A percentile compares a stretch with the other conserved stretches of the same genome.
These are phyloP conservation scores for Bembecia ichneumoniformis DNA, from an alignment of 2,888 invertebrate genomes.

Conservation along the genomic window DNA sequence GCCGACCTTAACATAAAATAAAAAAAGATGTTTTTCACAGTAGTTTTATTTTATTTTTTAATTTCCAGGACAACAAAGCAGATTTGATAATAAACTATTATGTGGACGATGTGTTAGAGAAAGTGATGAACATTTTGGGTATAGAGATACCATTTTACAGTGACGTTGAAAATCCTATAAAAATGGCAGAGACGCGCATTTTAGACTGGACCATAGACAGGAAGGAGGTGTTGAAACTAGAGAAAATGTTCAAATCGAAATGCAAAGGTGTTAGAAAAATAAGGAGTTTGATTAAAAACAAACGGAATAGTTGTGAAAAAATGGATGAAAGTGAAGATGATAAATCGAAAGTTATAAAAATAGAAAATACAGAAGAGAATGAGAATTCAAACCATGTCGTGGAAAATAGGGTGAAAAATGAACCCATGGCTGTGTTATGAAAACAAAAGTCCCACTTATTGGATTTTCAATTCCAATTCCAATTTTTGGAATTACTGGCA, in stretches of 20 bases:
- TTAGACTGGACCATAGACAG: constrained; percentile 83
- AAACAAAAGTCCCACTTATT: too few relatives aligned
- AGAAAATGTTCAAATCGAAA: constrained; percentile 69
- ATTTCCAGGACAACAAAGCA: constrained; percentile 88
- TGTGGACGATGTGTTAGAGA: constrained; percentile 86
- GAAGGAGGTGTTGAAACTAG: constrained; percentile 72
- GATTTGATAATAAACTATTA: constrained; percentile 90
- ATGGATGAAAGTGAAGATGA: constrained; percentile 15
- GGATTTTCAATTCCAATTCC: too few relatives aligned
- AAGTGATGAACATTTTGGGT: constrained; percentile 80
- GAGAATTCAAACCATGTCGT: constrained; percentile 1
- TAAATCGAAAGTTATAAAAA: constrained; percentile 43
- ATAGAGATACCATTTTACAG: constrained; percentile 82
- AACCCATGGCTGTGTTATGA: too few relatives aligned
- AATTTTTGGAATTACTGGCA: too few relatives aligned
- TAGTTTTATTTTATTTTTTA: constrained; percentile 5
- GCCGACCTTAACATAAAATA: too few relatives aligned
- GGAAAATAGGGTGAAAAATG: background rate
- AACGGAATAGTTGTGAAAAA: constrained; percentile 28
- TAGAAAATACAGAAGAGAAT: constrained; percentile 25
- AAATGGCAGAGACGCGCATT: constrained; percentile 49
- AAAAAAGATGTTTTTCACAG: too few relatives aligned
- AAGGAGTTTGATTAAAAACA: constrained; percentile 44
- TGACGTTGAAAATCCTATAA: constrained; percentile 77
- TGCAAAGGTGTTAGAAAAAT: constrained; percentile 64